These are phyloP conservation scores for Trichosurus vulpecula DNA, from an alignment of 2,797 vertebrate genomes.

Conservation along the genomic window DNA sequence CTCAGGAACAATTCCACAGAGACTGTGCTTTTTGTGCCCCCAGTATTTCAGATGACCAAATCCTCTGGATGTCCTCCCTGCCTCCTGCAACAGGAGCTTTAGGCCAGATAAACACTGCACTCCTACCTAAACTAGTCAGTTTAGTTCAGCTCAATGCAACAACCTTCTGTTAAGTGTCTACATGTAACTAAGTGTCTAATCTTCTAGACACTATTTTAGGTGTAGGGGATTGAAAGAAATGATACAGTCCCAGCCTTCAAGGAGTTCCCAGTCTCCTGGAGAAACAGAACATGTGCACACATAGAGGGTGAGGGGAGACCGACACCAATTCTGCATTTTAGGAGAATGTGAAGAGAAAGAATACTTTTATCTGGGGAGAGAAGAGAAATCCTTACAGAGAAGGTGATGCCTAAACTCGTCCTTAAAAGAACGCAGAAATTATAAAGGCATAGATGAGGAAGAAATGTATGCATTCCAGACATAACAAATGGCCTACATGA, in stretches of 20 bases:
- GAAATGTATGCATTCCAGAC: background rate
- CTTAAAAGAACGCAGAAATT: background rate
- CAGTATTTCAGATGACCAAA: background rate
- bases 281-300: background rate
- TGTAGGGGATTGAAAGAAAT: background rate
- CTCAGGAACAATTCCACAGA: background rate
- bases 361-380: background rate
- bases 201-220: background rate
- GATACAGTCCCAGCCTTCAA: background rate
- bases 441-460: background rate
- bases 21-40: background rate
- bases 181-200: background rate
- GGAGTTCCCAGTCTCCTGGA: background rate
- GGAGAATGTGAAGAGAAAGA: background rate
- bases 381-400: background rate
- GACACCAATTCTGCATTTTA: background rate
- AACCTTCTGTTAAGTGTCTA: background rate
- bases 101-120: background rate
- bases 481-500: background rate
- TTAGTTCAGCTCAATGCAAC: background rate
- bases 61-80: background rate
- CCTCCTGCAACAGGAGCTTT: background rate
- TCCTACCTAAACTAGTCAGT: background rate
- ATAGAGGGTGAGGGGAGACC: background rate
- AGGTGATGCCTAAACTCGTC: background rate